phyloP scores from a whole-genome alignment of 2,113 vertebrate genomes.

The Tamias sibiricus region DNA sequence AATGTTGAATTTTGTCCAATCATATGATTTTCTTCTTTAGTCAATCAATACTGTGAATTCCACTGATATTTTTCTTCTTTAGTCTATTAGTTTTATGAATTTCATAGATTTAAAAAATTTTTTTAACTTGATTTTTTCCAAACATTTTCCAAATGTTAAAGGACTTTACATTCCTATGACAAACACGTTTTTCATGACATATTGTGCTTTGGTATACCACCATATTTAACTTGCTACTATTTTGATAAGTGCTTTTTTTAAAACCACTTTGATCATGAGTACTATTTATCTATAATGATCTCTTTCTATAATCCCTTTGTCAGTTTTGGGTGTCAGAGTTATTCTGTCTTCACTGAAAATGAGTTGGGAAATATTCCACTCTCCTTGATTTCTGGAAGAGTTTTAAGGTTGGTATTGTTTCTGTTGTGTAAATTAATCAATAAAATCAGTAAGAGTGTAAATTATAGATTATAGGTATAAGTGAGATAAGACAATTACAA shows the following conservation, averaged over 20 bases:
- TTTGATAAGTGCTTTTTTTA: background rate
- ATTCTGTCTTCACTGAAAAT: background rate
- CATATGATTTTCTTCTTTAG: background rate
- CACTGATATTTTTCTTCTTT: background rate
- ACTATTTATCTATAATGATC: background rate
- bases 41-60: background rate
- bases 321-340: background rate
- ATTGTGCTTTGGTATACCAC: background rate
- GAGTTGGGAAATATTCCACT: background rate
- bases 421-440: too few relatives aligned
- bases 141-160: background rate
- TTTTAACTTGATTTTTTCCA: background rate
- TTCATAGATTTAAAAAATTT: background rate
- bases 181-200: background rate
- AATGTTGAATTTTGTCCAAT: constrained; percentile 1
- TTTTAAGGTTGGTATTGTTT: constrained; percentile 13
- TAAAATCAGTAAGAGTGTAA: too few relatives aligned
- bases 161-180: background rate
- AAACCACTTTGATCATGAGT: background rate
- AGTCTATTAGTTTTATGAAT: constrained; percentile 28
- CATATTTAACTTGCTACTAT: background rate
- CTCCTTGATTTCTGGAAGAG: background rate
- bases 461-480: too few relatives aligned
- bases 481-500: too few relatives aligned
- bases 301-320: background rate